Evolutionary conservation across 2,113 vertebrate species (phyloP).

Genomic region (Benitochromis conjunctus): DNA sequence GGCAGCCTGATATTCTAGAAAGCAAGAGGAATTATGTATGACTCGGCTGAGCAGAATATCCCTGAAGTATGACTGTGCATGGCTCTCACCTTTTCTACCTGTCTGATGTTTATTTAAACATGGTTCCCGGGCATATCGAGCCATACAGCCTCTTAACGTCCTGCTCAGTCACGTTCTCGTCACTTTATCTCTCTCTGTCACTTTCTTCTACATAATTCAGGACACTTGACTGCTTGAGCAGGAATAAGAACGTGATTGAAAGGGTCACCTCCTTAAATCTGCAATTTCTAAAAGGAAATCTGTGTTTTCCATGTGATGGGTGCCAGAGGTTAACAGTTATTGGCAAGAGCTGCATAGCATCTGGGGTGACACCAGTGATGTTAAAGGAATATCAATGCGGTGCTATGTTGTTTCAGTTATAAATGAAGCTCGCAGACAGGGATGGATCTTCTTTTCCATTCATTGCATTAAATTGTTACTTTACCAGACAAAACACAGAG

Average conservation of each 20-base stretch:
- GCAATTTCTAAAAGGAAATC: neutral
- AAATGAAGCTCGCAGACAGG: neutral
- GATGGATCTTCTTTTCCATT: neutral
- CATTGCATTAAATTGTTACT: neutral
- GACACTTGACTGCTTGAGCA: neutral
- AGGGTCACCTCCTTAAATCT: conserved; percentile 19
- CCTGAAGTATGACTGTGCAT: conserved; percentile 11
- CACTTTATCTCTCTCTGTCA: conserved; percentile 13
- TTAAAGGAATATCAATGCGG: conserved; percentile 4
- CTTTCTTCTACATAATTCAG: conserved; percentile 40
- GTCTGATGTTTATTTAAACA: conserved; percentile 58
- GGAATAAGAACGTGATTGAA: conserved; percentile 29
- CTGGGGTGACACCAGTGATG: neutral
- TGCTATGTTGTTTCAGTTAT: neutral
- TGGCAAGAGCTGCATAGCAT: conserved; percentile 1
- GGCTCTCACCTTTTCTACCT: conserved; percentile 1
- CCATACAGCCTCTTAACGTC: conserved; percentile 16
- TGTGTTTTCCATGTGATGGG: neutral
- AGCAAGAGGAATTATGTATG: conserved; percentile 39
- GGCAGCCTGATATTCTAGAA: neutral
- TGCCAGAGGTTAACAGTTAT: conserved; percentile 13
- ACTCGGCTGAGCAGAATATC: neutral
- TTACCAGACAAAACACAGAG: neutral
- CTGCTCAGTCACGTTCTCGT: neutral
- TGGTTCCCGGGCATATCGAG: neutral